Evolutionary conservation across 2,888 invertebrate genomes (phyloP), one percentile per base, ranked within the genome.

Genomic region (Tetragonisca angustula): DNA sequence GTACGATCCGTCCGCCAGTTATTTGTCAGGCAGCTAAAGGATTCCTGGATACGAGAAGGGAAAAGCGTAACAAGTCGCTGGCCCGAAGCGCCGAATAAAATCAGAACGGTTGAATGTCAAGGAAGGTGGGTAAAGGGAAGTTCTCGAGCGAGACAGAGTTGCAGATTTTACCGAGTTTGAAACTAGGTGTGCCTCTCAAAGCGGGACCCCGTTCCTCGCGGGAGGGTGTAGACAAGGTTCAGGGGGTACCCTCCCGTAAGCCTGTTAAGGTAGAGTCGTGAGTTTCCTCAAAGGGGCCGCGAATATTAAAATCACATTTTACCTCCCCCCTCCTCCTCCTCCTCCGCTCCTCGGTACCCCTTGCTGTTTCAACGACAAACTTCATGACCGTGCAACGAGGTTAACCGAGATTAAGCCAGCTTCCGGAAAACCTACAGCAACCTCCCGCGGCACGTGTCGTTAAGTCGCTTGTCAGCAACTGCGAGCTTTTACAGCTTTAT

Each of bases 281-380:
- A 91, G 90, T 91, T 91, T 84, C 87, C 88, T 92, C 92, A 91
- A 93, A 93, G 92, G 92, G 90, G 91, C 90, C 87, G 91, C 90
- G 91, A 92, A 93, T 93, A 93, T 93, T 93, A 93, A 94, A 94
- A 94, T 94, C 92, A 91, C 91, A 92, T 93, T 94, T 93, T 90
- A 92, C 87, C 90, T 89, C 4, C 32, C 32, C 3, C 3, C 4
- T 3, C 3, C 3, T 4, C 32, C 32, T 4, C 32, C 4, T 24
- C 21, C 50, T n/a, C 21, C 49, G 4, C 11, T 36, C 27, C 27
- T 19, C 9, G 11, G 11, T 13, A 5, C 61, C 27, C 11, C 59
- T 77, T 82, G 83, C 87, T 82, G 83, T 88, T 89, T 89, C 90
- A 85, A 87, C 88, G 89, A 89, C 90, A 89, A 90, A 88, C 90